Conservation (phyloP, 2,113 vertebrate species). For the Centrocercus urophasianus region DNA sequence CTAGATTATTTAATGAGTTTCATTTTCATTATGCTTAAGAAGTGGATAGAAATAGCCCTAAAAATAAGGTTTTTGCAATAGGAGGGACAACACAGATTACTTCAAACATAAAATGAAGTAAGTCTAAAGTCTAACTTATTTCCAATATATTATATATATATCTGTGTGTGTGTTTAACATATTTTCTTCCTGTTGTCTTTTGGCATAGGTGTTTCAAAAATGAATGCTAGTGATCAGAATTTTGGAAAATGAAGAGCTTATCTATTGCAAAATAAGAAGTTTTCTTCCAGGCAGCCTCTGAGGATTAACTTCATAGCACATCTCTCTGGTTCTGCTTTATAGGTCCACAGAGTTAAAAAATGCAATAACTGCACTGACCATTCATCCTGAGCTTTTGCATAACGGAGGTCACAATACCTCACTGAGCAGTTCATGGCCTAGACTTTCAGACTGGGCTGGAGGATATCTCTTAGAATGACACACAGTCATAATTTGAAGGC, state of each 20-base stretch:
- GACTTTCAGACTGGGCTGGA: not conserved
- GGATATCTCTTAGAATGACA: not conserved
- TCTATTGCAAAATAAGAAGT: not conserved
- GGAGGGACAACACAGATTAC: not conserved
- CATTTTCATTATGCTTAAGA: not conserved
- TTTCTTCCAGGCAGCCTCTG: not conserved
- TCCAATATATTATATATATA: not conserved
- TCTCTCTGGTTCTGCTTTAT: not conserved
- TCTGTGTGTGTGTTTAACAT: not conserved
- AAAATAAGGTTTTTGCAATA: not conserved
- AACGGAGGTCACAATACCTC: not conserved
- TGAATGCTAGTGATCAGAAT: not conserved
- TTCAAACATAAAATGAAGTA: not conserved
- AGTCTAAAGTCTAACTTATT: not conserved
- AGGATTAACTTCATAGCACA: not conserved
- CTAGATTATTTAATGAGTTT: not conserved
- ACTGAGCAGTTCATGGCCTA: not conserved
- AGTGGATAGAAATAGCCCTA: not conserved
- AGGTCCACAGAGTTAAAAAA: not conserved
- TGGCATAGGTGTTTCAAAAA: not conserved
- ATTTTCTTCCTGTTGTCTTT: not conserved
- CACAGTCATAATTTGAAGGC: not conserved
- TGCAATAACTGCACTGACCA: not conserved
- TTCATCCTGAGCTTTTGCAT: not conserved
- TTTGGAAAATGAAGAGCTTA: not conserved